Base-by-base conservation (phyloP, 1,140 invertebrate genomes). In the Trichoplusia ni region DNA sequence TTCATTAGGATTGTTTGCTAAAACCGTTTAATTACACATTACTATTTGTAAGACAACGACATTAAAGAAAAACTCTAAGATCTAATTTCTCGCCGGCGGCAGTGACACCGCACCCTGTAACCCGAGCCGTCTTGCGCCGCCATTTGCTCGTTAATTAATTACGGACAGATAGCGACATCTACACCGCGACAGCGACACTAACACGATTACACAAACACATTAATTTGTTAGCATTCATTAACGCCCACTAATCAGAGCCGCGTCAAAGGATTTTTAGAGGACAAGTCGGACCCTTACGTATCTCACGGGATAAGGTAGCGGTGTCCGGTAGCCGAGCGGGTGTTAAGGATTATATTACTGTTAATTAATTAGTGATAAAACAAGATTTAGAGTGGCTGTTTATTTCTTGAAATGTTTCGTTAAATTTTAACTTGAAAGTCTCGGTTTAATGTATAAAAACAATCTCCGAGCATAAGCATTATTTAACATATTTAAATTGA, bases 141-240 rank as follows among this genome's bases (percentile, higher is more conserved):
- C 25, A 19, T 16, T 18, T 42, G 6, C 14, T 23, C 7, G 6
- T 23, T 29, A 47, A 47, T 29, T 47, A 47, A 14, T 25, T 14
- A 4, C 13, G 23, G 25, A 31, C 46, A 49, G 46, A 31, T 16
- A 29, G 5, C 46, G n/a, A n/a, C n/a, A n/a, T n/a, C n/a, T n/a
- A n/a, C n/a, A n/a, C n/a, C n/a, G n/a, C n/a, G n/a, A 7, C 44
- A 3, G 2, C 38, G 4, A 13, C 3, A n/a, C 8, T 4, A 25
- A 49, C 29, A 49, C 14, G 13, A 49, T 49, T 49, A 7, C 46
- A 27, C 25, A 49, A 13, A 31, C 27, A 49, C 25, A 49, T 29
- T n/a, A 7, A 49, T 49, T 49, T 49, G 46, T 49, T 11, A 13
- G n/a, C 25, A 6, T 16, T 49, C 13, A 49, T 27, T 49, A 47